These are phyloP conservation scores for Campylomormyrus numenius DNA, from an alignment of 2,113 vertebrate species.

Conservation along the genomic window DNA sequence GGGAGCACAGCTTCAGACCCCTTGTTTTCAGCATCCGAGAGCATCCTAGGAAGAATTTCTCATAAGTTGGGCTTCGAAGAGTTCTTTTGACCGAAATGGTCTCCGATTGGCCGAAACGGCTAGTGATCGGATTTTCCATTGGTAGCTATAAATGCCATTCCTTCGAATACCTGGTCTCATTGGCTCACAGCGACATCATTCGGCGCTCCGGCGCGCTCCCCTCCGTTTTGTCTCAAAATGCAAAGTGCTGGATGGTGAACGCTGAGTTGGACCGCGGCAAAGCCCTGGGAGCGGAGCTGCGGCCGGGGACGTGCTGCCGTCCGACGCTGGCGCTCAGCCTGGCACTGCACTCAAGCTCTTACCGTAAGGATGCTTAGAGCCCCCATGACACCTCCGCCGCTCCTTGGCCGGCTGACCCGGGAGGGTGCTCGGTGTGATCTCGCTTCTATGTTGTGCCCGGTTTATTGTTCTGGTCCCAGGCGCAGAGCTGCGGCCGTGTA, in stretches of 20 bases:
- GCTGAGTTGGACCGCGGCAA: slow-evolving; percentile 13
- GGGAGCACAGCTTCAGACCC: not conserved
- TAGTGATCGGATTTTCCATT: slow-evolving; percentile 17
- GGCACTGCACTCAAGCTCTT: slow-evolving; percentile 31
- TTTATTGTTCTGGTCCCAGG: slow-evolving; percentile 62
- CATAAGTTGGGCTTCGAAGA: not conserved
- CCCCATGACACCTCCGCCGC: slow-evolving; percentile 35
- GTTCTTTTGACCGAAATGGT: not conserved
- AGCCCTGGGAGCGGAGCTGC: not conserved
- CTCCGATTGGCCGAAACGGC: slow-evolving; percentile 9
- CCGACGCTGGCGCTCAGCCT: slow-evolving; percentile 20
- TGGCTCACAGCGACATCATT: slow-evolving; percentile 53
- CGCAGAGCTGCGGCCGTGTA: slow-evolving; percentile 49
- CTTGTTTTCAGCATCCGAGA: not conserved
- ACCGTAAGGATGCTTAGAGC: slow-evolving; percentile 48
- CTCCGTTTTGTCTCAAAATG: slow-evolving; percentile 48
- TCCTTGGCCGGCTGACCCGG: slow-evolving; percentile 38
- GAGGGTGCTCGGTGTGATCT: slow-evolving; percentile 56
- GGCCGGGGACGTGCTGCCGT: not conserved
- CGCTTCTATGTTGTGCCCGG: slow-evolving; percentile 45
- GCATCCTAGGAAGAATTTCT: not conserved
- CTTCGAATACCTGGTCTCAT: slow-evolving; percentile 15
- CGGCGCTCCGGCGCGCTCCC: slow-evolving; percentile 47
- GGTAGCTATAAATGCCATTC: slow-evolving; percentile 19
- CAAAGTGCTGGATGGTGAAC: slow-evolving; percentile 52